Percentiles rank a stretch among this genome's conserved stretches.
phyloP scores from a whole-genome alignment of 1,140 invertebrate genomes.

The Sycophaga agraensis region DNA sequence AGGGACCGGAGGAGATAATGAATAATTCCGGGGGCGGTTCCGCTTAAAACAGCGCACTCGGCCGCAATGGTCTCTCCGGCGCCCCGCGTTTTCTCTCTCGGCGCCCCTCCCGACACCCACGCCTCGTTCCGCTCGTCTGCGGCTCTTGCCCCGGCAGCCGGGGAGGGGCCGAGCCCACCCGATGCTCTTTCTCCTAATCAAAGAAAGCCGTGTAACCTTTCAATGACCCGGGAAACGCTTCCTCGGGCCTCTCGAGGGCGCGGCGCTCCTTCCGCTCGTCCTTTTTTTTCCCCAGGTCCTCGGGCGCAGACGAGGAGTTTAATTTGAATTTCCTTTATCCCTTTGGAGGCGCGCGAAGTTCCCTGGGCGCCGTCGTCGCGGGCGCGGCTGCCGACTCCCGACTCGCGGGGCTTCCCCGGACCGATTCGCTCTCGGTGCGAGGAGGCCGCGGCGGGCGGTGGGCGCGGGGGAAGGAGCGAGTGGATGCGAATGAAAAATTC shows the following conservation, averaged over 20 bases:
- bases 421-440: too few relatives aligned
- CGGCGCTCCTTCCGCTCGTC: too few relatives aligned
- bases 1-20: conserved; percentile 41
- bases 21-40: conserved; percentile 51
- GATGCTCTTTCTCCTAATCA: conserved; percentile 8
- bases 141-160: too few relatives aligned
- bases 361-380: too few relatives aligned
- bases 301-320: neutral
- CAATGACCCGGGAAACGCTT: neutral
- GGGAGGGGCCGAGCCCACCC: too few relatives aligned
- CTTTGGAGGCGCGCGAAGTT: too few relatives aligned
- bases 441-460: too few relatives aligned
- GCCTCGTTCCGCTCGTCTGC: conserved; percentile 27
- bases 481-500: too few relatives aligned
- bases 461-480: too few relatives aligned
- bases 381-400: neutral
- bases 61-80: conserved; percentile 30
- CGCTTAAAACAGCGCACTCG: conserved; percentile 43
- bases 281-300: too few relatives aligned
- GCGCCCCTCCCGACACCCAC: conserved; percentile 15
- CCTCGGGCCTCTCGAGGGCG: neutral
- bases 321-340: conserved; percentile 5
- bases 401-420: neutral
- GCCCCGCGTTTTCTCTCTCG: neutral
- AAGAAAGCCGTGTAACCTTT: conserved; percentile 4